Evolutionary conservation across 2,113 vertebrate species (phyloP), one percentile per base, ranked within the genome.

Genomic region (Rattus rattus): DNA sequence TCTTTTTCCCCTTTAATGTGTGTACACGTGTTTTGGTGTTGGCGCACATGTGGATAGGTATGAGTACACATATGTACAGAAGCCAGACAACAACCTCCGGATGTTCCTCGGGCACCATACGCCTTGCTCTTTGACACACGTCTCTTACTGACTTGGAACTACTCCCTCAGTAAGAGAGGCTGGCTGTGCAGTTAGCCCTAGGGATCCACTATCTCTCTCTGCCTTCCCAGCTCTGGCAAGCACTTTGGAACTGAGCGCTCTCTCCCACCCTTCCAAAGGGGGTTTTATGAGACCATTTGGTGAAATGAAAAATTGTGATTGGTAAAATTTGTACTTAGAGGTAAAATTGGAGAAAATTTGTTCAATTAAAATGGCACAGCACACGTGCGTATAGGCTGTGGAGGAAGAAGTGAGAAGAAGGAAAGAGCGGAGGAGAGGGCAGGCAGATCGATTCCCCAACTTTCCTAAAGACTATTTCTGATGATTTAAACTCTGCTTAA

Each of bases 261-360:
- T 3, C 85, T 14, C 14, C 7, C 12, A 36, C 20, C 47, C 49
- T 76, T 59, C 7, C 11, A 72, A 36, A 39, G 43, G 28, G 22
- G 33, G 26, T 73, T 70, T 92, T 63, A 49, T 92, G 39, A 85
- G 26, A 73, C 11, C n/a, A 24, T 30, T 87, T 36, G 54, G 61
- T 92, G 63, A 94, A 49, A 85, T 49, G 47, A 12, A 52, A 80
- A 94, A 75, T 0, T 75, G n/a, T n/a, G 80, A 84, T 2, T 73
- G 85, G 96, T 73, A 88, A 69, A 91, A 91, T 49, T 3, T 72
- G 36, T 56, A 4, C 43, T 73, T 75, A 59, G 89, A 88, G 49
- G 5, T 24, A 89, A 24, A 33, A 88, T 43, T 90, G 26, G 65
- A 96, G 49, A n/a, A 16, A 77, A 33, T 33, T 84, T 28, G 19